Evolutionary conservation across 1,140 invertebrate genomes (phyloP).

Genomic region (Nylanderia fulva): DNA sequence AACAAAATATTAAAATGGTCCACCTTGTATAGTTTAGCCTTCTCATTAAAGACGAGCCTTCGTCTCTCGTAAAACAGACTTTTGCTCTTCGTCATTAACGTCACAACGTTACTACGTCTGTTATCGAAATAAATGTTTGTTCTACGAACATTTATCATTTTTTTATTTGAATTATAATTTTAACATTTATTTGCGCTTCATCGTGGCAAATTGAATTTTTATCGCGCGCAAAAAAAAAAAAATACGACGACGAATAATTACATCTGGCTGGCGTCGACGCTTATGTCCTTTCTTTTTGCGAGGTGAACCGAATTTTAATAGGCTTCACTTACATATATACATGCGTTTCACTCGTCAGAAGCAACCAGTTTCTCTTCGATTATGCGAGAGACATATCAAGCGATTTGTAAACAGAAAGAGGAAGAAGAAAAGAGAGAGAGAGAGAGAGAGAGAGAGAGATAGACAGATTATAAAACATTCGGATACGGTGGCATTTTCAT

Average conservation of each 20-base stretch:
- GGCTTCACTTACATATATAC: slow-evolving; percentile 15
- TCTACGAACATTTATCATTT: too few relatives aligned
- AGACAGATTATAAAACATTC: slow-evolving; percentile 10
- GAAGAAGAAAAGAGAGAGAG: too few relatives aligned
- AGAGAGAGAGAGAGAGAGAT: too few relatives aligned
- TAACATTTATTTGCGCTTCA: too few relatives aligned
- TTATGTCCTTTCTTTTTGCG: slow-evolving; percentile 21
- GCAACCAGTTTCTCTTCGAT: slow-evolving; percentile 51
- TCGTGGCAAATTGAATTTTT: background rate
- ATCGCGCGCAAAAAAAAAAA: background rate
- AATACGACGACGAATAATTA: background rate
- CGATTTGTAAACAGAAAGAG: slow-evolving; percentile 6
- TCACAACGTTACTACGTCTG: too few relatives aligned
- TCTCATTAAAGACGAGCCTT: background rate
- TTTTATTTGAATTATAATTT: too few relatives aligned
- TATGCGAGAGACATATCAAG: slow-evolving; percentile 26
- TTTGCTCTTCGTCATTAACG: too few relatives aligned
- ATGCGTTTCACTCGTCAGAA: slow-evolving; percentile 38
- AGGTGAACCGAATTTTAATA: slow-evolving; percentile 48
- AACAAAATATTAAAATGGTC: too few relatives aligned
- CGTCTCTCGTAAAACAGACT: too few relatives aligned
- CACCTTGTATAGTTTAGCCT: too few relatives aligned
- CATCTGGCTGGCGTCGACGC: background rate
- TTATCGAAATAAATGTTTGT: too few relatives aligned
- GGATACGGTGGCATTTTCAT: background rate